phyloP scores from a whole-genome alignment of 2,113 vertebrate genomes.

The Chionomys nivalis region DNA sequence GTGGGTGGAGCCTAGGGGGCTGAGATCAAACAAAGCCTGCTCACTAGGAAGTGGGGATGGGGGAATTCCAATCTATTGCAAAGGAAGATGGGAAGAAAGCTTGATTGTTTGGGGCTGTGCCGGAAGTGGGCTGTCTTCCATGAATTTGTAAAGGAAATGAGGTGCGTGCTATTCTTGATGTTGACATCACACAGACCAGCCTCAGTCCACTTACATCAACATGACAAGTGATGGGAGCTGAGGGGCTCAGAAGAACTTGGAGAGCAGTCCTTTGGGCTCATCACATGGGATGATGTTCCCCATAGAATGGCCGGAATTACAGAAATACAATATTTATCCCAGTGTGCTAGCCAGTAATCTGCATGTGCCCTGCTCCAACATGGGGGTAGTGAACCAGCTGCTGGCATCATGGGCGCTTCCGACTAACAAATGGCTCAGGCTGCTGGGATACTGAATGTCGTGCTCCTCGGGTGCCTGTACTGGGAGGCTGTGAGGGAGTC shows the following conservation, averaged over 20 bases:
- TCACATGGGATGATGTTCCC: too few relatives aligned
- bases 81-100: not conserved
- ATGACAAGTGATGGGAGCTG: not conserved
- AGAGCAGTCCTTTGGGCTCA: rapidly evolving
- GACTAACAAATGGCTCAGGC: not conserved
- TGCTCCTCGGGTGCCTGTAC: not conserved
- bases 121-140: not conserved
- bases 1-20: not conserved
- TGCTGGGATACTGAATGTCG: rapidly evolving
- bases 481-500: not conserved
- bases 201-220: not conserved
- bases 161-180: not conserved
- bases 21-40: not conserved
- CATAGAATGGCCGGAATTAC: not conserved
- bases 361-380: not conserved
- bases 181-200: not conserved
- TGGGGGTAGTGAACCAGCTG: too few relatives aligned
- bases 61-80: not conserved
- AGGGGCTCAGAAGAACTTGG: not conserved
- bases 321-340: not conserved
- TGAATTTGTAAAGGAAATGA: not conserved
- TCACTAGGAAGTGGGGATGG: not conserved
- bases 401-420: not conserved
- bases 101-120: not conserved
- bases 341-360: not conserved